Evolutionary conservation across 1,140 invertebrate species (phyloP).

Genomic region (Aphis craccivora): DNA sequence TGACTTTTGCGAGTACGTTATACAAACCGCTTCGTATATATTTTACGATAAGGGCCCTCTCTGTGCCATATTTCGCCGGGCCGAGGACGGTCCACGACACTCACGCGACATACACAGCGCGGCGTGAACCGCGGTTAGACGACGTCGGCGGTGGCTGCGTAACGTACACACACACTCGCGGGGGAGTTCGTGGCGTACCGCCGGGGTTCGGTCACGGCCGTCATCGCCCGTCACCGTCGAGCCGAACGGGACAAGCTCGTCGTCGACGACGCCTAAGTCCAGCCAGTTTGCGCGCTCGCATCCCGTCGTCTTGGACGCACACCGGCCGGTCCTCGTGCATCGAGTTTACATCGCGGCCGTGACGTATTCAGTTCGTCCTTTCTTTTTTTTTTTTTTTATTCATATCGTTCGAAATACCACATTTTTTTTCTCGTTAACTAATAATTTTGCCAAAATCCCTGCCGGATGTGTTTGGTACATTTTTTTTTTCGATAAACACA

Average conservation of each 20-base stretch:
- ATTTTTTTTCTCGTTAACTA: background rate
- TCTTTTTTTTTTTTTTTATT: no score
- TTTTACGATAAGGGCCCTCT: no score
- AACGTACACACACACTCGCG: background rate
- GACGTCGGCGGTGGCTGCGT: no score
- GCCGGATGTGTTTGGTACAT: background rate
- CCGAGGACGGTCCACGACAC: background rate
- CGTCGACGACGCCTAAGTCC: conserved; percentile 30
- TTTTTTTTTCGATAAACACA: no score
- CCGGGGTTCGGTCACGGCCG: conserved; percentile 24
- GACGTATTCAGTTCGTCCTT: background rate
- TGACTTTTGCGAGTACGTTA: no score
- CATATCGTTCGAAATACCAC: background rate
- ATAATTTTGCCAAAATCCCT: background rate
- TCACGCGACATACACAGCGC: background rate
- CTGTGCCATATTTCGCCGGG: background rate
- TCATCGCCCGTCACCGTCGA: background rate
- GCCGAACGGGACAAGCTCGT: background rate
- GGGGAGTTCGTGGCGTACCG: conserved; percentile 24
- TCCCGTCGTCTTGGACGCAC: conserved; percentile 23
- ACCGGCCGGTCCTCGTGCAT: background rate
- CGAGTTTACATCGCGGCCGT: background rate
- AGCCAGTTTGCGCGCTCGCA: conserved; percentile 56
- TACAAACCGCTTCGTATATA: background rate
- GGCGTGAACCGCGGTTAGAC: background rate